Evolutionary conservation across 2,113 vertebrate genomes (phyloP).

Genomic region (Anolis carolinensis): DNA sequence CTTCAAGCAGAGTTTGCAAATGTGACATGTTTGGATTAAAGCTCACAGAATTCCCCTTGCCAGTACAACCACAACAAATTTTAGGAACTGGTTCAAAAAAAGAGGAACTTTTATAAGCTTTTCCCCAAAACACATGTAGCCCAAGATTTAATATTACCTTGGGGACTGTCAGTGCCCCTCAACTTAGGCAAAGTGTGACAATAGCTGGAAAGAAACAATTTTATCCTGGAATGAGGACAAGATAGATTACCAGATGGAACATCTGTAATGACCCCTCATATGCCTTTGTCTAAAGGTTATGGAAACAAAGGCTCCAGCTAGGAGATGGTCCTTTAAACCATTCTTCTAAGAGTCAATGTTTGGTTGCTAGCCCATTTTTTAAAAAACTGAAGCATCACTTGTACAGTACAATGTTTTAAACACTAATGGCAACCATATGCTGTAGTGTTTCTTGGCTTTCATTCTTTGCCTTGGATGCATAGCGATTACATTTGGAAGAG

Average conservation of each 20-base stretch:
- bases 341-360: not conserved
- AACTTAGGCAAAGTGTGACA: not conserved
- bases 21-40: too few relatives aligned
- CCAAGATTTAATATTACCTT: not conserved
- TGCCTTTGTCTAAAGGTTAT: not conserved
- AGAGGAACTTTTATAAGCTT: too few relatives aligned
- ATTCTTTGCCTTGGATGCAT: slow-evolving; percentile 29
- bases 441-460: slow-evolving; percentile 17
- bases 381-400: not conserved
- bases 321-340: not conserved
- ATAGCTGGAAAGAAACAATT: not conserved
- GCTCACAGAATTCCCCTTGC: too few relatives aligned
- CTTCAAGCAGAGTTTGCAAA: too few relatives aligned
- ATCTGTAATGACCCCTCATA: not conserved
- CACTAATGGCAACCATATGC: slow-evolving; percentile 29
- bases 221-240: not conserved
- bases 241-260: not conserved
- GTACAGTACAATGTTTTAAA: slow-evolving; percentile 31
- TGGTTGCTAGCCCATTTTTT: not conserved
- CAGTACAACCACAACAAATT: too few relatives aligned
- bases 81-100: too few relatives aligned
- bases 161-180: too few relatives aligned
- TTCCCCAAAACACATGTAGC: not conserved
- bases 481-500: slow-evolving; percentile 3
- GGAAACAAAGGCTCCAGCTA: not conserved